These are phyloP conservation scores for Colletes gigas DNA, from an alignment of 1,140 invertebrate species.

Conservation along the genomic window DNA sequence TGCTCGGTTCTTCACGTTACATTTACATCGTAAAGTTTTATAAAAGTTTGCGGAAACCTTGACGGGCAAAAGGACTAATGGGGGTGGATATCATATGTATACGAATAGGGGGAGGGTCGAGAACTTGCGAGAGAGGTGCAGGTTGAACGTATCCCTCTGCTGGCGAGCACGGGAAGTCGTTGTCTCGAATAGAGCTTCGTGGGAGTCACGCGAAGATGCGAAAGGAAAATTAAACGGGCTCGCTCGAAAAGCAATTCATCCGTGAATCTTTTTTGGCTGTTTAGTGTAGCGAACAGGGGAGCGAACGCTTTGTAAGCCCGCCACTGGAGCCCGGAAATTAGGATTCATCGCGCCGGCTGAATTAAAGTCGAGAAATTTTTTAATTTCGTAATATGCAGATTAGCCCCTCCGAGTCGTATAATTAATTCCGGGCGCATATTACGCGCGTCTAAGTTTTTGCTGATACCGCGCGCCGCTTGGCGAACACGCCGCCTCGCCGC, in stretches of 20 bases:
- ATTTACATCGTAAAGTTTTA: no score
- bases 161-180: no score
- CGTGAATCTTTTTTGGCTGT: neutral
- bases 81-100: no score
- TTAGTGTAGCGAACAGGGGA: neutral
- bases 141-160: no score
- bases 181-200: neutral
- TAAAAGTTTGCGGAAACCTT: no score
- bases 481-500: neutral
- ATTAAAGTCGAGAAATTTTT: slow-evolving; percentile 71
- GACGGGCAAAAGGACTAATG: no score
- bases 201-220: neutral
- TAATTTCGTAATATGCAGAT: slow-evolving; percentile 74
- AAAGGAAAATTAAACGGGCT: neutral
- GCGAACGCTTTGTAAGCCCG: slow-evolving; percentile 27
- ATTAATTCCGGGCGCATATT: slow-evolving; percentile 69
- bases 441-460: slow-evolving; percentile 50
- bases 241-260: slow-evolving; percentile 10
- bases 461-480: slow-evolving; percentile 21
- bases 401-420: slow-evolving; percentile 59
- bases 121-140: no score
- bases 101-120: no score
- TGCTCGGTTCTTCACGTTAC: no score
- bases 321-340: slow-evolving; percentile 57
- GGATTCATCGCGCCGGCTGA: slow-evolving; percentile 62